Base-by-base conservation (phyloP, 2,888 invertebrate genomes). In the Phengaris alcon region DNA sequence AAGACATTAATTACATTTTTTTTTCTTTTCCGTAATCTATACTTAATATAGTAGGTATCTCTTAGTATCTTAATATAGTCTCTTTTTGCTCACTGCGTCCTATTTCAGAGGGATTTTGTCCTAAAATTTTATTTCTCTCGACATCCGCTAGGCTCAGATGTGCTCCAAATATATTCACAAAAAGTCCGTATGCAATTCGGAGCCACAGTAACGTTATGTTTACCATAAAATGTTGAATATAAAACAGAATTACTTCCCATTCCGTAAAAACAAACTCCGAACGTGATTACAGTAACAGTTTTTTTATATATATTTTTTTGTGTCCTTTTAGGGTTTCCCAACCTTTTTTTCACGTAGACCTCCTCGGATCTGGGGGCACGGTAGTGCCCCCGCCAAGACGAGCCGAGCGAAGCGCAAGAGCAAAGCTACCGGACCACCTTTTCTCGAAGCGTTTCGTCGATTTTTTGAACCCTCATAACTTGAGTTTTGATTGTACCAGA, bases 191-290 rank as follows among this genome's bases (percentile, higher is more conserved):
- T 80, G 79, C 75, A 79, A 79, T 78, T 78, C 76, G 64, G 48
- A 75, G 52, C 75, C 76, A 78, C 76, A 76, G 77, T 77, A 76
- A 78, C 78, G 74, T 78, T 77, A 79, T 79, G 77, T 78, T 73
- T 77, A 78, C 75, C 75, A 75, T 78, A 79, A 80, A 78, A 76
- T 74, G 74, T 75, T 74, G 77, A 76, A 77, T 76, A 75, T 77
- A 78, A 78, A 78, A 77, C 76, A 72, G 74, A 79, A 78, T 79
- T 79, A 79, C 77, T 79, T 79, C 79, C 79, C 77, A 76, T 79
- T 79, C 76, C 74, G 76, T 52, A 75, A 78, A 77, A 75, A 78
- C 78, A 79, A 79, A 79, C 73, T 77, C 76, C 76, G 44, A 54
- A 75, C 77, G 76, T 79, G 77, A 79, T 79, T 79, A 79, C 78